Evolutionary conservation across 2,888 invertebrate species (phyloP), one percentile per base, ranked within the genome.

Genomic region (Plutella xylostella): DNA sequence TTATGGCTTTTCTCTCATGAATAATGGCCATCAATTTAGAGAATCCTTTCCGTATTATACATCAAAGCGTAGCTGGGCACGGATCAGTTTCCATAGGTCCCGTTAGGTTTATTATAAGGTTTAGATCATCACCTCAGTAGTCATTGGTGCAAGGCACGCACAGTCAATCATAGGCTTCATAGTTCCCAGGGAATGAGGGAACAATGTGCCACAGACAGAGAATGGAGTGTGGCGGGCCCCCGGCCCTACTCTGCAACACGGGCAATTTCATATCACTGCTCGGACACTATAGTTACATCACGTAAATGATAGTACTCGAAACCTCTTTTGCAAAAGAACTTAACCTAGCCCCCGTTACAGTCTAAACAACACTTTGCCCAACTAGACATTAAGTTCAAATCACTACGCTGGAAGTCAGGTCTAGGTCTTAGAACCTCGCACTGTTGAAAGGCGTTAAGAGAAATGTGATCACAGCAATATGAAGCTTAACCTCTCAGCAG

Each of bases 261-360:
- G 55, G 55, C 66, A 62, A 68, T 69, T 70, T 61, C 61, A 71
- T 68, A 72, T 71, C 64, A 69, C 60, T 58, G 53, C 55, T 62
- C 57, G 55, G 60, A 68, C 68, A 73, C 68, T 57, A 67, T 73
- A 76, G 72, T 77, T 75, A 68, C 71, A 75, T 79, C 78, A 76
- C 74, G 75, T 77, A 77, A 74, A 72, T 72, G 59, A 72, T 73
- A 71, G 65, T 60, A 66, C 57, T 60, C 54, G 53, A 58, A 48
- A 48, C 55, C 49, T 48, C 50, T 53, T 48, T 52, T 55, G 54
- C 48, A 60, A 57, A 64, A 61, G 48, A 58, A 49, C 60, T 50
- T 65, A 68, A 54, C 51, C 48, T 42, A 31, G 45, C 40, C 22
- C 40, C 43, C 39, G 41, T 46, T 42, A 42, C 47, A 53, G 49